Conservation (phyloP, 2,888 invertebrate species). For the Drosophila gaucha region DNA sequence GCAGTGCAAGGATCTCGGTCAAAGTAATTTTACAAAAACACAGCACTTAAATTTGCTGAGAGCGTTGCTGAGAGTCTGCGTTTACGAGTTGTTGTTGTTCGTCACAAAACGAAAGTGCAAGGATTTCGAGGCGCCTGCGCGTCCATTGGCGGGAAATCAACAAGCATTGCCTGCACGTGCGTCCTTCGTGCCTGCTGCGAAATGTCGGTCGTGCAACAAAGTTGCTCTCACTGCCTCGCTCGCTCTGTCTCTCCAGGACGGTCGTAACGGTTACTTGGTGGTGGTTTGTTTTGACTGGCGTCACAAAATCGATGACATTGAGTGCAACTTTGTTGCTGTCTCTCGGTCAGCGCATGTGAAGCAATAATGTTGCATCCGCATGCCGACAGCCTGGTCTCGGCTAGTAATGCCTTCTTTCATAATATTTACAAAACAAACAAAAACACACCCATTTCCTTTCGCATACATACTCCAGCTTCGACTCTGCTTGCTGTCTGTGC, state of each 20-base stretch:
- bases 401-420: conserved; percentile 38
- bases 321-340: conserved; percentile 82
- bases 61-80: conserved; percentile 42
- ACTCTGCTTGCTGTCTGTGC: conserved; percentile 24
- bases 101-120: conserved; percentile 81
- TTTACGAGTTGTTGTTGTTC: conserved; percentile 15
- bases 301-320: conserved; percentile 83
- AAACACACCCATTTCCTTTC: conserved; percentile 23
- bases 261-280: conserved; percentile 42
- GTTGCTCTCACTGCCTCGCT: conserved; percentile 67
- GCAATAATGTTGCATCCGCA: conserved; percentile 50
- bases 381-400: conserved; percentile 16
- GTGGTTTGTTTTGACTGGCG: conserved; percentile 67
- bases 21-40: conserved; percentile 84
- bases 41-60: conserved; percentile 46
- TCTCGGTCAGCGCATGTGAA: conserved; percentile 39
- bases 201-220: conserved; percentile 81
- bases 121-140: conserved; percentile 76
- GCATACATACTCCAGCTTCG: conserved; percentile 20
- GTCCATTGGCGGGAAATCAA: conserved; percentile 68
- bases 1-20: conserved; percentile 80
- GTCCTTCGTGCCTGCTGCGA: conserved; percentile 50
- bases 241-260: conserved; percentile 4
- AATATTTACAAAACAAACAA: conserved; percentile 67
- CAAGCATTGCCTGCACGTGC: conserved; percentile 46